phyloP scores from a whole-genome alignment of 2,888 invertebrate species.

The Rosalia funebris region DNA sequence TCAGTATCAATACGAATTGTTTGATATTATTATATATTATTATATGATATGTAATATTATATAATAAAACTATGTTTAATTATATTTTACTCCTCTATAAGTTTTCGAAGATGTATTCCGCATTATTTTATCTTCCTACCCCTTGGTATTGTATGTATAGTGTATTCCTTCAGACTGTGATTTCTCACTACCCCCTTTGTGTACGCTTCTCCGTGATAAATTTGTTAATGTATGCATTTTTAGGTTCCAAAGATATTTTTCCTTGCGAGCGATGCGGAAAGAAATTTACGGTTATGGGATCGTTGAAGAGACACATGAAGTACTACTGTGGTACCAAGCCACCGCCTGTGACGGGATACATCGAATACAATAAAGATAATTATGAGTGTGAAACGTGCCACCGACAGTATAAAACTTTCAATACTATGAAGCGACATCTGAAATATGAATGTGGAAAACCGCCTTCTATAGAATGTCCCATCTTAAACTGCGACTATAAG shows the following conservation, averaged over 20 bases:
- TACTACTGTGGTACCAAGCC: slow-evolving; percentile 51
- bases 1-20: too few relatives aligned
- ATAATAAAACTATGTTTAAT: too few relatives aligned
- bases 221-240: too few relatives aligned
- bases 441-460: slow-evolving; percentile 54
- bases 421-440: slow-evolving; percentile 52
- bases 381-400: slow-evolving; percentile 38
- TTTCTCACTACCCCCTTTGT: too few relatives aligned
- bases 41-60: too few relatives aligned
- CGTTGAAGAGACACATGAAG: slow-evolving; percentile 44
- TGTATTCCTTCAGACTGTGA: too few relatives aligned
- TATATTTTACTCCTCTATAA: too few relatives aligned
- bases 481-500: slow-evolving; percentile 49
- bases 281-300: slow-evolving; percentile 43
- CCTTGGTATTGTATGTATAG: too few relatives aligned
- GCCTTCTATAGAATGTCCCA: slow-evolving; percentile 51
- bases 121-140: too few relatives aligned
- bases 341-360: slow-evolving; percentile 50
- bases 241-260: slow-evolving; percentile 29
- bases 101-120: too few relatives aligned
- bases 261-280: slow-evolving; percentile 42
- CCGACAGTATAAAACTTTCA: slow-evolving; percentile 49
- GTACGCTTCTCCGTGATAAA: too few relatives aligned
- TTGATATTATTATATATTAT: too few relatives aligned
- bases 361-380: slow-evolving; percentile 38